Evolutionary conservation across 2,797 vertebrate species (phyloP).

Genomic region (Phoeniculus purpureus): DNA sequence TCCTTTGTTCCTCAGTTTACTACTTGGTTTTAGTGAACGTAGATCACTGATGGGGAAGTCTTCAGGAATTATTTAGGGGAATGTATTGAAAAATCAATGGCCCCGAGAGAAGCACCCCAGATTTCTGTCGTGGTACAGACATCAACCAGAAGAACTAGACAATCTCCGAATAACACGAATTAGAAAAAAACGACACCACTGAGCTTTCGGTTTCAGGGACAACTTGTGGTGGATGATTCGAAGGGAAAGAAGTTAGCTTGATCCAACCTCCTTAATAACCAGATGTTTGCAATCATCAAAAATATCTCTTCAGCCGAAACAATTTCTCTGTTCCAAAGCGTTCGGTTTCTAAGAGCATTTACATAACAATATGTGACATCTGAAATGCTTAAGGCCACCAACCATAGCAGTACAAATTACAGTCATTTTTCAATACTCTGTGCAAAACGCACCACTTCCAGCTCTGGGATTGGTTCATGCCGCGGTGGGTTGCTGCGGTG

Average conservation of each 20-base stretch:
- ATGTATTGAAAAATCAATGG: accelerated
- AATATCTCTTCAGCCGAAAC: constrained; percentile 69
- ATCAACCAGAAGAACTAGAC: neutral
- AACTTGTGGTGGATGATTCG: constrained; percentile 11
- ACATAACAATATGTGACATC: constrained; percentile 82
- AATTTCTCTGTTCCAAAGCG: constrained; percentile 72
- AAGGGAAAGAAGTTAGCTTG: constrained; percentile 51
- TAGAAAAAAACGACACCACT: neutral
- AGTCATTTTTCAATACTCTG: constrained; percentile 81
- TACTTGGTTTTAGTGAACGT: neutral
- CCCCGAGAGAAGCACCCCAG: neutral
- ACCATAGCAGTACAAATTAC: constrained; percentile 83
- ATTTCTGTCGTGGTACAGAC: neutral
- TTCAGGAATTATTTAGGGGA: neutral
- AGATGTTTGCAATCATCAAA: constrained; percentile 80
- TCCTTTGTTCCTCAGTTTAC: neutral
- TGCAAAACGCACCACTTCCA: constrained; percentile 78
- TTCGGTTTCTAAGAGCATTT: constrained; percentile 78
- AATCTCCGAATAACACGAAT: neutral
- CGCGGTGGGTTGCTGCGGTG: constrained; percentile 32
- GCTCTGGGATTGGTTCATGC: constrained; percentile 70
- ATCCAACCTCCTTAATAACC: constrained; percentile 83
- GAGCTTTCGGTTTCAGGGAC: neutral
- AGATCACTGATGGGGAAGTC: neutral
- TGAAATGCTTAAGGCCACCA: constrained; percentile 80